phyloP scores from a whole-genome alignment of 2,113 vertebrate genomes.

The Tupaia chinensis region DNA sequence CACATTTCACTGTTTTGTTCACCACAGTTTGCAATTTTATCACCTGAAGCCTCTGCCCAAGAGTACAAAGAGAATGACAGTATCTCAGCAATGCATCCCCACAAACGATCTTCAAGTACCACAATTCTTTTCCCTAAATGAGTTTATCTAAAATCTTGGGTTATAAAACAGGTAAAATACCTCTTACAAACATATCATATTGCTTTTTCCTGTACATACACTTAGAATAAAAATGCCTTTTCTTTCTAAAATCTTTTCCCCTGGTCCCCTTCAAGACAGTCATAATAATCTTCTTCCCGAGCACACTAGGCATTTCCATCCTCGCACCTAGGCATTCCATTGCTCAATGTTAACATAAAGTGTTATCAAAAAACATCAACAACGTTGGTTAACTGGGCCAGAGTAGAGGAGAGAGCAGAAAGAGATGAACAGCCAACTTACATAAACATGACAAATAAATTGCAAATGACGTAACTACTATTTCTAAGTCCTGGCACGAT shows the following conservation, averaged over 20 bases:
- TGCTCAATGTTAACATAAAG: not conserved
- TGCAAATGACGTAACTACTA: not conserved
- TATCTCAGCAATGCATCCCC: not conserved
- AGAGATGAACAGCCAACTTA: not conserved
- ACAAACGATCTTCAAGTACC: not conserved
- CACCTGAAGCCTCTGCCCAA: not conserved
- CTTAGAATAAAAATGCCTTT: not conserved
- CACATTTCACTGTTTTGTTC: not conserved
- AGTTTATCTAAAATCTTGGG: not conserved
- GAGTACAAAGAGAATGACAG: not conserved
- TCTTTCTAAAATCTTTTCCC: constrained; percentile 9
- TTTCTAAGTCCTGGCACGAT: not conserved
- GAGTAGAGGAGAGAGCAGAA: not conserved
- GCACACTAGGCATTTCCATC: not conserved
- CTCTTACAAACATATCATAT: not conserved
- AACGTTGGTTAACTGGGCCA: not conserved
- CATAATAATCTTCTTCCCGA: constrained; percentile 5
- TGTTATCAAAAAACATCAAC: not conserved
- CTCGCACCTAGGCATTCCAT: not conserved
- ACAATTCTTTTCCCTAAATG: constrained; percentile 17
- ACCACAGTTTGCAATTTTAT: not conserved
- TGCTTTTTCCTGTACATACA: not conserved
- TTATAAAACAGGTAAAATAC: not conserved
- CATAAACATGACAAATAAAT: not conserved
- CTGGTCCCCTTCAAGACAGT: constrained; percentile 38